Evolutionary conservation across 2,113 vertebrate species (phyloP).

Genomic region (Sapajus apella): DNA sequence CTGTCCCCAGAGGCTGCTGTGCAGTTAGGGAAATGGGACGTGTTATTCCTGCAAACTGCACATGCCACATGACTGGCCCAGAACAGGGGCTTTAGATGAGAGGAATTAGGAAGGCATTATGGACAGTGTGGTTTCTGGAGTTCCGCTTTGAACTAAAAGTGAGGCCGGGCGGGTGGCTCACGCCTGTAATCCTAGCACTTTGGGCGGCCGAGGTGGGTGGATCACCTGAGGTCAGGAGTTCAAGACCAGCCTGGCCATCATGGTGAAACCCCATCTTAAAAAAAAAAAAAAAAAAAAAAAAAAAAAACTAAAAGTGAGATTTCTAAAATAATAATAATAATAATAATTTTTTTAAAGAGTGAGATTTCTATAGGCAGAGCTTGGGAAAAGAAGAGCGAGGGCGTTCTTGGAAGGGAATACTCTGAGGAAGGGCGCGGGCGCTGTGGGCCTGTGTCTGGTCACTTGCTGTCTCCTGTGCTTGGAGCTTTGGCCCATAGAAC

Average conservation of each 20-base stretch:
- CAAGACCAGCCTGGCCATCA: no score
- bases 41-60: accelerated
- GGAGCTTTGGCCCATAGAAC: neutral
- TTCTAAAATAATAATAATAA: neutral
- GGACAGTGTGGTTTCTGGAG: neutral
- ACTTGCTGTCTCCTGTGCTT: neutral
- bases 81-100: neutral
- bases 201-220: no score
- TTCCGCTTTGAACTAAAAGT: neutral
- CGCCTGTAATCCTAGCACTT: no score
- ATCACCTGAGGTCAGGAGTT: no score
- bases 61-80: accelerated
- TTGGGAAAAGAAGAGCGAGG: neutral
- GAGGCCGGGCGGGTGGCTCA: no score
- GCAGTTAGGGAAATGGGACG: accelerated
- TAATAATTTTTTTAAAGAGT: no score
- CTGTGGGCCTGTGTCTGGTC: neutral
- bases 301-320: no score
- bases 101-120: neutral
- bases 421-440: accelerated
- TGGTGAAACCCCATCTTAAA: no score
- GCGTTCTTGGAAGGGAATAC: neutral
- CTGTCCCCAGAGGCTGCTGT: neutral
- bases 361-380: neutral
- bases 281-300: no score